These are phyloP conservation scores for Chelon labrosus DNA, from an alignment of 2,797 vertebrate genomes.

Conservation along the genomic window DNA sequence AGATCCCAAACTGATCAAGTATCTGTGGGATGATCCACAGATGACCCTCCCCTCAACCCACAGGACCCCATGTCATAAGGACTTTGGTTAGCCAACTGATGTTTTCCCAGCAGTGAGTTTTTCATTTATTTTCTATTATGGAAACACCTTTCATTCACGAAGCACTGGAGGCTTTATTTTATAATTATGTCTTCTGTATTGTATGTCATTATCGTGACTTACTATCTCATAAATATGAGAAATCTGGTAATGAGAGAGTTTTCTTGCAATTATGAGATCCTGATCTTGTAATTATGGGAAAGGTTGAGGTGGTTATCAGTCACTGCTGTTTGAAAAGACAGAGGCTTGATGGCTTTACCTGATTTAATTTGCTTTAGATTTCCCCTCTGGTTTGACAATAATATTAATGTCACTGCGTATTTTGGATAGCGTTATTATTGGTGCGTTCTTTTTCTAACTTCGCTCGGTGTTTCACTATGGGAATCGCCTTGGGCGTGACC, in stretches of 20 bases:
- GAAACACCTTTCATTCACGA: not conserved
- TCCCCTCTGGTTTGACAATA: not conserved
- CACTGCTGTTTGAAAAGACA: conserved; percentile 2
- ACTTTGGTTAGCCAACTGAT: no score
- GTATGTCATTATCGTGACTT: not conserved
- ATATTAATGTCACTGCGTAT: conserved; percentile 15
- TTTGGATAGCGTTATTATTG: not conserved
- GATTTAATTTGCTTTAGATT: conserved; percentile 5
- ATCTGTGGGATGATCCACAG: no score
- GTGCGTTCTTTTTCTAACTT: no score
- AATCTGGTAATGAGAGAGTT: not conserved
- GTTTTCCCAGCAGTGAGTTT: not conserved
- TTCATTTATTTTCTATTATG: not conserved
- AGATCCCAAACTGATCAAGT: no score
- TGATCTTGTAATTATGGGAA: conserved; percentile 18
- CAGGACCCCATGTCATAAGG: no score
- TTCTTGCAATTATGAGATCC: not conserved
- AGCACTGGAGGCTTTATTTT: not conserved
- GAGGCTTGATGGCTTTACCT: not conserved
- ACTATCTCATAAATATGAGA: conserved; percentile 8
- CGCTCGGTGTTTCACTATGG: no score
- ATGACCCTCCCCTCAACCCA: no score
- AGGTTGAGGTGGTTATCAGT: conserved; percentile 15
- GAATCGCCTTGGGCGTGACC: no score
- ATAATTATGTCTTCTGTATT: conserved; percentile 1